phyloP scores from a whole-genome alignment of 2,797 vertebrate species.

The Sebastes elongatus region DNA sequence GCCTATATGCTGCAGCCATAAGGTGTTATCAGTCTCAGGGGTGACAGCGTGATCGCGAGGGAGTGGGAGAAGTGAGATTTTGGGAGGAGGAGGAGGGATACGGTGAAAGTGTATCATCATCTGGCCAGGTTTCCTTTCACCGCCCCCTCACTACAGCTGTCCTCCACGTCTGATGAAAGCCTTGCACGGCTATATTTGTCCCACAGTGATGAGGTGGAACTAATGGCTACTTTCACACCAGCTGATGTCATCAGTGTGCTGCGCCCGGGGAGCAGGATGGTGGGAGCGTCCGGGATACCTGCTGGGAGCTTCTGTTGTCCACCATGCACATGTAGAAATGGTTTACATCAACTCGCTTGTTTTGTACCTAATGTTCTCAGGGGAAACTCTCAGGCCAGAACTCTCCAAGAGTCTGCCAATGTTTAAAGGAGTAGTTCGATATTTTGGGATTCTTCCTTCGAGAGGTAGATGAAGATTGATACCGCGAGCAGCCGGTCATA shows the following conservation, averaged over 20 bases:
- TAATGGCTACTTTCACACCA: constrained; percentile 79
- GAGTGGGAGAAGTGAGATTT: constrained; percentile 58
- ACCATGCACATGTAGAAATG: constrained; percentile 8
- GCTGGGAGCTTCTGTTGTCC: constrained; percentile 61
- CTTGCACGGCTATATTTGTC: constrained; percentile 77
- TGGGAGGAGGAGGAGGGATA: constrained; percentile 44
- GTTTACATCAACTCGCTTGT: constrained; percentile 10
- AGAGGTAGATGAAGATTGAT: not conserved
- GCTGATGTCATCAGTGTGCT: constrained; percentile 77
- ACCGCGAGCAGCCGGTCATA: not conserved
- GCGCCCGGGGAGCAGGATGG: constrained; percentile 53
- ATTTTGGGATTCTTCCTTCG: not conserved
- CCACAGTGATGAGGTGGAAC: constrained; percentile 83
- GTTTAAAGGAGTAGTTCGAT: not conserved
- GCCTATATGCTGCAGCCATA: constrained; percentile 29
- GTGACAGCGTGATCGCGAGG: constrained; percentile 50
- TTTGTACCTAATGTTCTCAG: constrained; percentile 3
- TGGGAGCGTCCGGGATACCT: constrained; percentile 48
- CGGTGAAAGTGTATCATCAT: constrained; percentile 74
- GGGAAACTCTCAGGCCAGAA: constrained; percentile 1
- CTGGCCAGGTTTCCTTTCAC: constrained; percentile 74
- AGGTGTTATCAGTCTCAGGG: constrained; percentile 55
- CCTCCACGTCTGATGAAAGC: constrained; percentile 74
- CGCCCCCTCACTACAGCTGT: constrained; percentile 79
- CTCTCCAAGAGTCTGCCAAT: not conserved